Conservation (phyloP, 2,113 vertebrate genomes). For the Himantopus leucocephalus region DNA sequence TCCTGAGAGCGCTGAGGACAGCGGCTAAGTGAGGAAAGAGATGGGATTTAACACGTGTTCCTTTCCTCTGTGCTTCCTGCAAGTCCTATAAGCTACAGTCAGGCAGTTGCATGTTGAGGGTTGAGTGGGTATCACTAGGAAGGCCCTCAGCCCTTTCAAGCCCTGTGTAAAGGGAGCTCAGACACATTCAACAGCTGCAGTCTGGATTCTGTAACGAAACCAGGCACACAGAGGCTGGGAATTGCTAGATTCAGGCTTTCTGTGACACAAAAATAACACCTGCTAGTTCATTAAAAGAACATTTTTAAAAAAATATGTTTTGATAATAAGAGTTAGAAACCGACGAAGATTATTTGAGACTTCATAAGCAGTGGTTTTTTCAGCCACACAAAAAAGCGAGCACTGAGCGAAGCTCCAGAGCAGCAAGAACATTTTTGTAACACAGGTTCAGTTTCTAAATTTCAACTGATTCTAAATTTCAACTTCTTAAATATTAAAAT, state of each 20-base stretch:
- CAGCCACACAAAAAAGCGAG: background rate
- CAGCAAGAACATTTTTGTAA: background rate
- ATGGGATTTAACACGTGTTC: background rate
- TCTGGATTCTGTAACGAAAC: background rate
- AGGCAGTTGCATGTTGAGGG: background rate
- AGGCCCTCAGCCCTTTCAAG: background rate
- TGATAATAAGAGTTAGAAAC: background rate
- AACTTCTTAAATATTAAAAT: background rate
- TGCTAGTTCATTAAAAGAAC: background rate
- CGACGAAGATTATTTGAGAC: background rate
- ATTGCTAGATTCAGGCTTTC: background rate
- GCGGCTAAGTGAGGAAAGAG: background rate
- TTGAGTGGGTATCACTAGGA: background rate
- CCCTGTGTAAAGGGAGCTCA: background rate
- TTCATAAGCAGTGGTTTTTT: background rate
- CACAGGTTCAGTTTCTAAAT: background rate
- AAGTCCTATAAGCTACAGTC: background rate
- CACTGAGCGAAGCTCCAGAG: background rate
- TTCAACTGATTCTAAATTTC: background rate
- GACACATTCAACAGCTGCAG: background rate
- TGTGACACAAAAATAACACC: background rate
- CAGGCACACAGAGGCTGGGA: background rate
- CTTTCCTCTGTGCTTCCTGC: background rate
- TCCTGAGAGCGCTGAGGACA: rapidly evolving
- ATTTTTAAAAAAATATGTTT: background rate